These are phyloP conservation scores for Platichthys flesus DNA, from an alignment of 2,113 vertebrate genomes.

Conservation along the genomic window DNA sequence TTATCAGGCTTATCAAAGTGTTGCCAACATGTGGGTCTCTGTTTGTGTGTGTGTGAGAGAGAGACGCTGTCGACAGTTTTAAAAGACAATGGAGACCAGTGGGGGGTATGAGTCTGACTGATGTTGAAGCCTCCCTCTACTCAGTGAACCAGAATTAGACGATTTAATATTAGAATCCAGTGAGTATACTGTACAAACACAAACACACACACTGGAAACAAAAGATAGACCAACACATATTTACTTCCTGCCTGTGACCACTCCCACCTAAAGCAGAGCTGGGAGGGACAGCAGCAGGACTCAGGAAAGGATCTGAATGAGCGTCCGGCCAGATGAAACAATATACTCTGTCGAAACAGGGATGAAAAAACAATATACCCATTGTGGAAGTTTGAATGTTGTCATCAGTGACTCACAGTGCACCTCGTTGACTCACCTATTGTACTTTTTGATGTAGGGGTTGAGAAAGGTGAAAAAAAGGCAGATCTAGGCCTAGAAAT, in stretches of 20 bases:
- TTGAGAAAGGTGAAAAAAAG: not conserved
- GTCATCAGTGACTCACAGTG: conserved; percentile 7
- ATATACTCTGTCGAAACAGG: conserved; percentile 16
- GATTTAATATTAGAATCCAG: conserved; percentile 51
- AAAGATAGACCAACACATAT: not conserved
- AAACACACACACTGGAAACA: conserved; percentile 8
- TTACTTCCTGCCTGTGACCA: conserved; percentile 20
- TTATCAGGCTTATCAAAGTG: conserved; percentile 13
- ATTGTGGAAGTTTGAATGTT: not conserved
- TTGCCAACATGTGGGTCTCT: conserved; percentile 17
- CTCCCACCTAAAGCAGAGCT: conserved; percentile 11
- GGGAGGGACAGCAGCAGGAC: conserved; percentile 24
- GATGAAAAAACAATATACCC: conserved; percentile 35
- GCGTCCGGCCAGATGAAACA: conserved; percentile 39
- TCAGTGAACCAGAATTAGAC: conserved; percentile 46
- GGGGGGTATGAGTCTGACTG: conserved; percentile 31
- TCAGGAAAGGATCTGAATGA: conserved; percentile 43
- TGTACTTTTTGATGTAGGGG: conserved; percentile 4
- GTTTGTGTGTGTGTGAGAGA: too few species aligned
- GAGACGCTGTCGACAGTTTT: conserved; percentile 8
- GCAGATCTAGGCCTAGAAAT: too few species aligned
- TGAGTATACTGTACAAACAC: conserved; percentile 4
- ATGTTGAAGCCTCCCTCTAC: conserved; percentile 29
- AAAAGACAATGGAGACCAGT: conserved; percentile 54
- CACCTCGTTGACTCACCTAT: not conserved